A percentile compares a stretch with the other conserved stretches of the same genome.
Conservation (phyloP, 2,797 vertebrate species). For the Lagocephalus sceleratus region DNA sequence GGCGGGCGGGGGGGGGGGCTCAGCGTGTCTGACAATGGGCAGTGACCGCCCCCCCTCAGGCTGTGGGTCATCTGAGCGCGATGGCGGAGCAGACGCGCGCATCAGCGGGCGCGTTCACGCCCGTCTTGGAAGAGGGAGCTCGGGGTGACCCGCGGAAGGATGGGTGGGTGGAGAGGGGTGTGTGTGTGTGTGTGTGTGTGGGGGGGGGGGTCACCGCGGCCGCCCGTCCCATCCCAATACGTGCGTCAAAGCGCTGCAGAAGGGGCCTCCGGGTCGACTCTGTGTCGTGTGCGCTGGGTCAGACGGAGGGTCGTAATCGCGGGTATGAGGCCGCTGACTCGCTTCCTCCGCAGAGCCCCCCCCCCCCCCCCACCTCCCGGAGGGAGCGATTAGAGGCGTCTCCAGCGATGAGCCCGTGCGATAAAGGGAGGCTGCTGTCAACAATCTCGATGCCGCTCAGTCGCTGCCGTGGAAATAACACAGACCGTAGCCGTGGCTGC, state of each 20-base stretch:
- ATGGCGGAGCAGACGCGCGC: slow-evolving; percentile 39
- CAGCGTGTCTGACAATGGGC: slow-evolving; percentile 47
- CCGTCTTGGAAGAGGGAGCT: slow-evolving; percentile 30
- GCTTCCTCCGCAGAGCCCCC: slow-evolving; percentile 62
- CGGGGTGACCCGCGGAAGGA: neutral
- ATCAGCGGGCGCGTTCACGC: slow-evolving; percentile 46
- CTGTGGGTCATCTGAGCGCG: slow-evolving; percentile 56
- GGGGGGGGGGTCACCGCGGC: too few species aligned
- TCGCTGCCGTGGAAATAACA: neutral
- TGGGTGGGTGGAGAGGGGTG: too few species aligned
- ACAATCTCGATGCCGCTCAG: slow-evolving; percentile 24
- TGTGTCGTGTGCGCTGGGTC: neutral
- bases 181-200: too few species aligned
- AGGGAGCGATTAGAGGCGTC: slow-evolving; percentile 65
- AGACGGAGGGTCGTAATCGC: neutral
- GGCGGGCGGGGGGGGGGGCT: too few species aligned
- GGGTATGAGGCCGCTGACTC: slow-evolving; percentile 28
- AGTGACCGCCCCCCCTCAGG: slow-evolving; percentile 57
- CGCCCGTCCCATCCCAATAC: too few species aligned
- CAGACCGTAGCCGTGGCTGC: neutral
- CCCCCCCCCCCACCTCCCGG: too few species aligned
- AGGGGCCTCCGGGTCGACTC: neutral
- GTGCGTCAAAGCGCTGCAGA: too few species aligned
- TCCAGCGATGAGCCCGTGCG: slow-evolving; percentile 52
- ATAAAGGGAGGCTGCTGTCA: slow-evolving; percentile 46